A percentile compares a stretch with the other conserved stretches of the same genome.
These are phyloP conservation scores for Yponomeuta evonymella DNA, from an alignment of 2,888 invertebrate species.

Conservation along the genomic window DNA sequence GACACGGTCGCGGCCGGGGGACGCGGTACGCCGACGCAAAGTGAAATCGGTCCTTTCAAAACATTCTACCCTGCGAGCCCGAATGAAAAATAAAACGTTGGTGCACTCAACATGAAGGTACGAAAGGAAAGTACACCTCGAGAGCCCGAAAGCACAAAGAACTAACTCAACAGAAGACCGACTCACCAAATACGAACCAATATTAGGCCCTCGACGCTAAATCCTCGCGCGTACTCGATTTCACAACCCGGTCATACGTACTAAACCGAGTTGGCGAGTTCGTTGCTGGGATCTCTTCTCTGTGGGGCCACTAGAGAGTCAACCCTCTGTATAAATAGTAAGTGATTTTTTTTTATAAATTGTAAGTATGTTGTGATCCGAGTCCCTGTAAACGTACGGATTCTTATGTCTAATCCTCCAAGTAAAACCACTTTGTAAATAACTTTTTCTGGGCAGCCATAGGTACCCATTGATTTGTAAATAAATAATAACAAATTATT, in stretches of 20 bases:
- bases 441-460: not conserved
- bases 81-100: slow-evolving; percentile 61
- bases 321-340: too few relatives aligned
- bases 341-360: too few relatives aligned
- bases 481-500: too few relatives aligned
- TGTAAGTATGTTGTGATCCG: not conserved
- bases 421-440: not conserved
- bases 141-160: not conserved
- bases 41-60: slow-evolving; percentile 74
- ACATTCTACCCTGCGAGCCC: slow-evolving; percentile 58
- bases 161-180: not conserved
- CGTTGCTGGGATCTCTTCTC: too few relatives aligned
- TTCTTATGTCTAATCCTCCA: not conserved
- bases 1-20: slow-evolving; percentile 48
- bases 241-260: too few relatives aligned
- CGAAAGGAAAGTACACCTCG: slow-evolving; percentile 10
- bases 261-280: too few relatives aligned
- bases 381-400: not conserved
- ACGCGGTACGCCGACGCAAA: slow-evolving; percentile 44
- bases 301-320: too few relatives aligned
- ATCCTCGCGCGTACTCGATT: too few relatives aligned
- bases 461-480: too few relatives aligned
- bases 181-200: too few relatives aligned
- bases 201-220: too few relatives aligned
- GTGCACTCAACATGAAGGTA: slow-evolving; percentile 42